phyloP scores from a whole-genome alignment of 2,888 invertebrate species.

The Xanthorhoe spadicearia region DNA sequence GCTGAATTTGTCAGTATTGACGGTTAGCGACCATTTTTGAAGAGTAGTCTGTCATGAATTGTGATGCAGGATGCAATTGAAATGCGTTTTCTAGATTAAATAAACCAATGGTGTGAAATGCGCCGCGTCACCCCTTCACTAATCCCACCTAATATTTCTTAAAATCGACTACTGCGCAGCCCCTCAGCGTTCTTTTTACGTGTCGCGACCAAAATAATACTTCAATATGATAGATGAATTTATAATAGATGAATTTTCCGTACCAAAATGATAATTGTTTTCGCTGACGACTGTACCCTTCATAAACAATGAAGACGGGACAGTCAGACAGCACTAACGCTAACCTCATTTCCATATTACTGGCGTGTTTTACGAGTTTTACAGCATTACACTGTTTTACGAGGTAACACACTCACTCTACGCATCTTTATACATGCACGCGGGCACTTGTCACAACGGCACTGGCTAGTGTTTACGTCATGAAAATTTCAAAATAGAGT shows the following conservation, averaged over 20 bases:
- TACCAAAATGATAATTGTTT: not conserved
- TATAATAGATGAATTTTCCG: no score
- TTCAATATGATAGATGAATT: no score
- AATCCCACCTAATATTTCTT: no score
- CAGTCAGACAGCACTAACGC: constrained; percentile 13
- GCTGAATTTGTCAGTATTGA: constrained; percentile 34
- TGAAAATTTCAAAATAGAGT: no score
- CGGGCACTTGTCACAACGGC: not conserved
- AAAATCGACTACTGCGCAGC: no score
- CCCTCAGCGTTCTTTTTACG: no score
- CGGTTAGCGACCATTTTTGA: constrained; percentile 41
- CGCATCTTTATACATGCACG: constrained; percentile 1
- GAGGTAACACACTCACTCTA: constrained; percentile 23
- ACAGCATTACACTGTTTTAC: constrained; percentile 29
- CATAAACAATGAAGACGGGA: not conserved
- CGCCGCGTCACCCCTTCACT: no score
- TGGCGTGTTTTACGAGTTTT: constrained; percentile 38
- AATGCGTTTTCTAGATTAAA: no score
- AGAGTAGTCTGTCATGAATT: constrained; percentile 13
- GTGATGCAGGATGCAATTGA: constrained; percentile 21
- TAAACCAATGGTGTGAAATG: no score
- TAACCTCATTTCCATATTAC: constrained; percentile 37
- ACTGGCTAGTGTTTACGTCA: not conserved
- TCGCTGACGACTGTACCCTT: not conserved
- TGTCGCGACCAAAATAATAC: no score